Evolutionary conservation across 30 jellyfish, hydroid and myxozoan genomes (phyloP), one percentile per base, ranked within the genome.

Genomic region (Aurelia coerulea): DNA sequence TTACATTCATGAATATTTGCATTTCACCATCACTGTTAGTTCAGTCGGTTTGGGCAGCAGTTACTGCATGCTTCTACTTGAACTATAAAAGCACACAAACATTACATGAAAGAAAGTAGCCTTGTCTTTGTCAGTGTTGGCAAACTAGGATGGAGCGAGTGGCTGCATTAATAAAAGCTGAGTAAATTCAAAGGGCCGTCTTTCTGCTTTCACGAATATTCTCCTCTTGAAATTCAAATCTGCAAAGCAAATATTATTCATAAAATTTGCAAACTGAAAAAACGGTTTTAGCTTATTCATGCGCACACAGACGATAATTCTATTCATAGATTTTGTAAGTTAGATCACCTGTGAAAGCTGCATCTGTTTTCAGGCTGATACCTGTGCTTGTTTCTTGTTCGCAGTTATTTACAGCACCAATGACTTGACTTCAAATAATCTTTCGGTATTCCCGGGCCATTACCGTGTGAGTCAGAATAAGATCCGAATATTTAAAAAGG

Each of bases 111-210:
- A 68, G 19, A 32, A 53, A 35, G 68, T n/a, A 63, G 63, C 37
- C 81, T 62, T 9, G 56, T 46, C 56, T 83, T 83, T 53, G 73
- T 39, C n/a, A 50, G 50, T 7, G 84, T 51, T 73, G 14, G 73
- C 73, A 68, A 32, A 50, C 71, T 80, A 64, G 80, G 92, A 86
- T 51, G 92, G 92, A 35, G 80, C 86, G 75, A 71, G 82, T 70
- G 76, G 79, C 78, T 31, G 70, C 85, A 64, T 68, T 83, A 32
- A 64, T 58, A 64, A 58, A 83, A 83, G 92, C 92, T 83, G 92
- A 69, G 58, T 59, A 75, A 83, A 83, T 64, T 23, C 62, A n/a
- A 65, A 1, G 19, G 52, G 68, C 41, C 32, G 54, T 65, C 80
- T 71, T 70, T 83, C 86, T 69, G 74, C 35, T 66, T 83, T 67